Evolutionary conservation across 1,140 invertebrate genomes (phyloP).

Genomic region (Pinna nobilis): DNA sequence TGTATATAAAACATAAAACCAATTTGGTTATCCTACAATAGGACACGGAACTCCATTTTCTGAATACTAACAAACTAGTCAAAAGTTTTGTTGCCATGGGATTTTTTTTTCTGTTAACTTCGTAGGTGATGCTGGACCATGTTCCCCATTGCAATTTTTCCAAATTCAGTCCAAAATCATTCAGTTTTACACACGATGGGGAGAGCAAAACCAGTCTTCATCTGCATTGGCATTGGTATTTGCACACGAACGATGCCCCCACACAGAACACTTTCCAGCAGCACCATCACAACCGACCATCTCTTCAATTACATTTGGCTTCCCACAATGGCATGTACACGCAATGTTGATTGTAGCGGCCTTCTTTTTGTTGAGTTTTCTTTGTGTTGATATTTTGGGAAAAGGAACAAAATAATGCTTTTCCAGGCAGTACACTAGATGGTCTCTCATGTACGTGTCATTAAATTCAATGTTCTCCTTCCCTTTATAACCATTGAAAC

Average conservation of each 20-base stretch:
- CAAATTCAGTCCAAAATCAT: no score
- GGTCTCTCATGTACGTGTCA: no score
- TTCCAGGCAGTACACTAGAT: constrained; percentile 4
- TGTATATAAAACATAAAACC: no score
- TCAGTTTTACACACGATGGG: background rate
- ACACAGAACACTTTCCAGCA: background rate
- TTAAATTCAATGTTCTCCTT: background rate
- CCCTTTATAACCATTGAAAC: background rate
- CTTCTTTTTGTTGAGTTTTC: background rate
- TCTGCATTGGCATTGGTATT: background rate
- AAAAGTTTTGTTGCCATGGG: no score
- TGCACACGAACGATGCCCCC: background rate
- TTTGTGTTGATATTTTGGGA: background rate
- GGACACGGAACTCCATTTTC: no score
- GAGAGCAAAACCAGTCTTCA: background rate
- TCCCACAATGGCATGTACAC: background rate
- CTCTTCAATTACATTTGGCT: background rate
- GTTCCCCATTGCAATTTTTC: no score
- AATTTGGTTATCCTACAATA: no score
- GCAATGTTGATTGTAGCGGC: background rate
- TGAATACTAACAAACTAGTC: no score
- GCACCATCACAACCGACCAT: background rate
- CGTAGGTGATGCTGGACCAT: no score
- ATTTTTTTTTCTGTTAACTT: no score
- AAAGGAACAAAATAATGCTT: background rate